A percentile compares a stretch with the other conserved stretches of the same genome.
Conservation (phyloP, 2,888 invertebrate species). For the Synanthedon andrenaeformis region DNA sequence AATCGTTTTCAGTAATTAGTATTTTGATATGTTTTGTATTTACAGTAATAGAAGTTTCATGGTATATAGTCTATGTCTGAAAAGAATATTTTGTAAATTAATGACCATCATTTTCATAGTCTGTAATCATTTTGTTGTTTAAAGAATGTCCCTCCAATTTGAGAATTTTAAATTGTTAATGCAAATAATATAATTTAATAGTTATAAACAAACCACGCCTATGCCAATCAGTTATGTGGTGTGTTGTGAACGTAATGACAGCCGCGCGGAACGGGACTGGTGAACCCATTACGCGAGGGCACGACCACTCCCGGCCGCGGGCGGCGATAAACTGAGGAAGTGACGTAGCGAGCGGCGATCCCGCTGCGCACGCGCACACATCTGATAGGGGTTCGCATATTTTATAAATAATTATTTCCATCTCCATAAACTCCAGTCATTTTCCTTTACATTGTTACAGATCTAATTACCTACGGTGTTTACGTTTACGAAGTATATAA, state of each 20-base stretch:
- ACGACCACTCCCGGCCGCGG: conserved; percentile 52
- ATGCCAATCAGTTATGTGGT: conserved; percentile 15
- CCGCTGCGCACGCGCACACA: conserved; percentile 26
- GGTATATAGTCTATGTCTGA: too few relatives aligned
- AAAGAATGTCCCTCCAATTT: too few relatives aligned
- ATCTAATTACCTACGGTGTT: neutral
- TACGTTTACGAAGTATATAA: too few relatives aligned
- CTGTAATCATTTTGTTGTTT: conserved; percentile 10
- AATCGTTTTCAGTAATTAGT: too few relatives aligned
- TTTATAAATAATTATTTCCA: neutral
- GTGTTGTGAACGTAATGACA: conserved; percentile 23
- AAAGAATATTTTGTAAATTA: neutral
- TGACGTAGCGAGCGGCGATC: conserved; percentile 17
- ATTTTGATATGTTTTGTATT: too few relatives aligned
- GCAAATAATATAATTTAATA: too few relatives aligned
- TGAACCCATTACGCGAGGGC: conserved; percentile 45
- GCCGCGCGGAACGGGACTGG: conserved; percentile 27
- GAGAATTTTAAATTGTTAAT: too few relatives aligned
- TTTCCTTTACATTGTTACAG: too few relatives aligned
- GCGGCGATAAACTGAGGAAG: conserved; percentile 52
- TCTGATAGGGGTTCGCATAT: conserved; percentile 9
- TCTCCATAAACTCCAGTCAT: too few relatives aligned
- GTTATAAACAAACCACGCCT: conserved; percentile 5
- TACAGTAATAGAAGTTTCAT: too few relatives aligned
- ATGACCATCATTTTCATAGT: too few relatives aligned